Conservation (phyloP, 64 coral and sea anemone genomes). For the Dendrophyllia cribrosa region DNA sequence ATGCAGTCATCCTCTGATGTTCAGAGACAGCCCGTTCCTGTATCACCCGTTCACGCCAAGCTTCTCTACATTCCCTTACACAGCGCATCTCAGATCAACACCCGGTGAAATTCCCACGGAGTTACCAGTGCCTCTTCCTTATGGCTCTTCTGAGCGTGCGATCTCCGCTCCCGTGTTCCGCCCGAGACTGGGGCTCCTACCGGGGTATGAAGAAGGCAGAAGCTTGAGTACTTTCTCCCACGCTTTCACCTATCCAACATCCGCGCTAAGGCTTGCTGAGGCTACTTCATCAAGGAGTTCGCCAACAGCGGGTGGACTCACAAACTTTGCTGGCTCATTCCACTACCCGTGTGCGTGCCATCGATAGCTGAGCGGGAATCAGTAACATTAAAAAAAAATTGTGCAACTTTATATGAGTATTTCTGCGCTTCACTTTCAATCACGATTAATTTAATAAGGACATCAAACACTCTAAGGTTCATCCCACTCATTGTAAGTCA, state of each 20-base stretch:
- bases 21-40: slow-evolving; percentile 25
- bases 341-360: slow-evolving; percentile 42
- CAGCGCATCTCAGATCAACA: slow-evolving; percentile 11
- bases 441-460: no score
- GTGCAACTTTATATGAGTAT: no score
- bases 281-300: slow-evolving; percentile 3
- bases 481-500: neutral
- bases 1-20: slow-evolving; percentile 52
- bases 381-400: no score
- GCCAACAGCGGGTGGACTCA: slow-evolving; percentile 7
- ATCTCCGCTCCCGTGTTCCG: slow-evolving; percentile 11
- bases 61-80: slow-evolving; percentile 48
- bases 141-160: neutral
- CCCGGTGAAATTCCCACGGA: slow-evolving; percentile 29
- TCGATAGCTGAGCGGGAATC: neutral
- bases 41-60: slow-evolving; percentile 18
- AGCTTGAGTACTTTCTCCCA: slow-evolving; percentile 12
- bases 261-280: slow-evolving; percentile 10
- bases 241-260: slow-evolving; percentile 27
- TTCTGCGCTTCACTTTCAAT: no score
- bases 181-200: slow-evolving; percentile 35
- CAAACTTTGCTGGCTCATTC: slow-evolving; percentile 20
- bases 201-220: slow-evolving; percentile 13
- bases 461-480: no score
- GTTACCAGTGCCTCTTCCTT: slow-evolving; percentile 16